Evolutionary conservation across 2,113 vertebrate genomes (phyloP), one percentile per base, ranked within the genome.

Genomic region (Periophthalmodon schlosseri): DNA sequence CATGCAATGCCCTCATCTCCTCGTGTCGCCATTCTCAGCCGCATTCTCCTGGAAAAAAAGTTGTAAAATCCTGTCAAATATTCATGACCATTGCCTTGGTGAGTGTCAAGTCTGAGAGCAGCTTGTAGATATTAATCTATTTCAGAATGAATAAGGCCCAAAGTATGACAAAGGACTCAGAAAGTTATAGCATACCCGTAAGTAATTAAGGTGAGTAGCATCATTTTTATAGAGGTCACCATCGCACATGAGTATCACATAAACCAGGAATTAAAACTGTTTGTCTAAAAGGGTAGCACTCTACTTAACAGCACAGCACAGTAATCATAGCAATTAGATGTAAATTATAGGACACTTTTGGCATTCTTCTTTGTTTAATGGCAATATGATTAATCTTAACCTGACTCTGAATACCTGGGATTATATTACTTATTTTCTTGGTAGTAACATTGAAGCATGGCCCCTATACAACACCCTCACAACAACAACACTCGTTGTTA

Each of bases 1-100:
- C 36, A 63, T 76, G 56, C 33, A 69, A 49, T 69, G 72, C 36
- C 68, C 39, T 13, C 57, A 65, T 76, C 49, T 80, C 73, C 49
- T 15, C 50, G 14, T 11, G 4, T 44, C 67, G 75, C 23, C 16
- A 34, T 60, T 21, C 65, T 77, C 2, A n/a, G 57, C 54, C 73
- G 36, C 68, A 44, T 84, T 72, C 67, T 33, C 16, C 64, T 58
- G 49, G 65, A 70, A 70, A 65, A 65, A 70, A 44, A 70, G 7
- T 39, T 24, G 24, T 44, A 16, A 34, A 68, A 72, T 54, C 15
- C 33, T 76, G 67, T 70, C 2, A 61, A 77, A 73, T 61, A 77
- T 69, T 76, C 50, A 64, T 70, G 58, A 46, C 3, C 56, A 15
- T 57, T 24, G 24, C 60, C 33, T 67, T 28, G 23, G 23, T 49